These are phyloP conservation scores for Corticium candelabrum DNA, from an alignment of 37 sponge, comb jelly and placozoan species.

Conservation along the genomic window DNA sequence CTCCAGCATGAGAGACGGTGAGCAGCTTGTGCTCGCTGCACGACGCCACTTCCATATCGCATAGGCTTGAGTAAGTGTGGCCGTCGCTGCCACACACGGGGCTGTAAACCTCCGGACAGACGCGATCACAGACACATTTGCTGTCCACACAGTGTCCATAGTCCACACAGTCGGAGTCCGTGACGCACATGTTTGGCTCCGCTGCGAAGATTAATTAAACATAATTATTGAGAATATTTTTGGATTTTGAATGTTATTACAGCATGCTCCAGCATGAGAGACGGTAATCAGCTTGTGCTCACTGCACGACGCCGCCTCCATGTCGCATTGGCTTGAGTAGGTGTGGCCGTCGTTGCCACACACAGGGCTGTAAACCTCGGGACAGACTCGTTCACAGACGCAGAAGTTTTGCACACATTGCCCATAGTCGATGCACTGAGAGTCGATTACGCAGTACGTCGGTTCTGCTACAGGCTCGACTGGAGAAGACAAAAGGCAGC, in stretches of 20 bases:
- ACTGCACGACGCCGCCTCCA: background rate
- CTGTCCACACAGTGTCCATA: too few species aligned
- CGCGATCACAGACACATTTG: too few species aligned
- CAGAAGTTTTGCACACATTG: too few species aligned
- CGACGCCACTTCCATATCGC: background rate
- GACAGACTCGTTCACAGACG: background rate
- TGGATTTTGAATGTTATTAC: background rate
- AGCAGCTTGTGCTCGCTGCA: background rate
- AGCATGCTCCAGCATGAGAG: background rate
- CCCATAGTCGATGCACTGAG: too few species aligned
- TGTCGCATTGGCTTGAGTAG: background rate
- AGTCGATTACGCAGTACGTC: too few species aligned
- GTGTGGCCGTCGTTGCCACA: background rate
- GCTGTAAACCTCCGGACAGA: background rate
- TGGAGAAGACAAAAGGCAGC: too few species aligned
- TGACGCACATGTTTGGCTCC: too few species aligned
- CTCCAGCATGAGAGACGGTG: background rate
- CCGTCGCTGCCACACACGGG: slow-evolving; percentile 3
- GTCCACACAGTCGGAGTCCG: too few species aligned
- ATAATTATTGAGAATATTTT: too few species aligned
- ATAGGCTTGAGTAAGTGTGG: background rate
- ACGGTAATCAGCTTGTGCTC: background rate
- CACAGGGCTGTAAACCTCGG: background rate
- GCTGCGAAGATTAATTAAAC: too few species aligned
- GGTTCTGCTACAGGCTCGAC: too few species aligned